Conservation (phyloP, 2,888 invertebrate species). For the Conistra vaccinii region DNA sequence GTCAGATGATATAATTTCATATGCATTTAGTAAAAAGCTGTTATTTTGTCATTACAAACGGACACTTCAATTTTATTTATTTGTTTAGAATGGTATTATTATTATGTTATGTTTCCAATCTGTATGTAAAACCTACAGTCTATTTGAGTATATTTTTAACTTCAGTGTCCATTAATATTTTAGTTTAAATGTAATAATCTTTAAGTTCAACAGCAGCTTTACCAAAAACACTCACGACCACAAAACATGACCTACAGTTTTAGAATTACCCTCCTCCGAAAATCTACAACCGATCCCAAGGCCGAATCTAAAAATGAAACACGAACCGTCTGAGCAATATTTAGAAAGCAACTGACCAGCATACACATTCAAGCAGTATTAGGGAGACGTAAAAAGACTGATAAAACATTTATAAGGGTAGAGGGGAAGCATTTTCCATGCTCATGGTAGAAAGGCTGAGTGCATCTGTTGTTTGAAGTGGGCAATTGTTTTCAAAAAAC, state of each 20-base stretch:
- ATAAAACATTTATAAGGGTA: constrained; percentile 53
- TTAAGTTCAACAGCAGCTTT: constrained; percentile 2
- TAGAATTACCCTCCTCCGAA: constrained; percentile 3
- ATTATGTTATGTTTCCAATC: not conserved
- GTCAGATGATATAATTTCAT: too few species aligned
- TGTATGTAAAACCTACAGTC: not conserved
- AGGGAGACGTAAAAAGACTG: constrained; percentile 47
- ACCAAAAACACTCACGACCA: constrained; percentile 9
- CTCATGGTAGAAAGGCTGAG: constrained; percentile 34
- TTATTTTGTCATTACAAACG: too few species aligned
- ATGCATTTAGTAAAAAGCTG: too few species aligned
- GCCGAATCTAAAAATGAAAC: constrained; percentile 28
- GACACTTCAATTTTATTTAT: too few species aligned
- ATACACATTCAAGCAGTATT: constrained; percentile 40
- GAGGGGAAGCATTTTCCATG: constrained; percentile 39
- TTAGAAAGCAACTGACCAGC: constrained; percentile 48
- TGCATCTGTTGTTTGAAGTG: constrained; percentile 61
- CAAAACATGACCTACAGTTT: constrained; percentile 27
- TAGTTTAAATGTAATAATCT: not conserved
- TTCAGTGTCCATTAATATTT: constrained; percentile 11
- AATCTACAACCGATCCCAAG: constrained; percentile 11
- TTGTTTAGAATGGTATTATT: too few species aligned
- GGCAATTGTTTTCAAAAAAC: constrained; percentile 57
- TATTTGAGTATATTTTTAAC: not conserved
- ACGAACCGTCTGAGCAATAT: constrained; percentile 20